Evolutionary conservation across 2,113 vertebrate genomes (phyloP).

Genomic region (Aphelocoma coerulescens): DNA sequence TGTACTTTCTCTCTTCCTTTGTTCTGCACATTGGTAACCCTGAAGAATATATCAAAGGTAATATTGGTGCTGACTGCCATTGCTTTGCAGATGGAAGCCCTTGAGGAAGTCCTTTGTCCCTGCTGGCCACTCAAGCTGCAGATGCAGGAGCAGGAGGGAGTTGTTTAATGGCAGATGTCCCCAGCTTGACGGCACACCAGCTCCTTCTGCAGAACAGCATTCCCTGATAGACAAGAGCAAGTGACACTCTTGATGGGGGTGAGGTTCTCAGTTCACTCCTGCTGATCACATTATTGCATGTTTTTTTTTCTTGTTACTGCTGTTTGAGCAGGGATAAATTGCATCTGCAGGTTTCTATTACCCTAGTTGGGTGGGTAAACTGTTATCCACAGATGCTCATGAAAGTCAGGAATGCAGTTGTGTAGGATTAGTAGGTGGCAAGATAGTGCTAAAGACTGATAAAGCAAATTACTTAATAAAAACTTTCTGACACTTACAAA

Average conservation of each 20-base stretch:
- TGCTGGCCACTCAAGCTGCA: neutral
- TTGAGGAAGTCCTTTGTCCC: neutral
- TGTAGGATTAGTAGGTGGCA: neutral
- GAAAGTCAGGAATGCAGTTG: neutral
- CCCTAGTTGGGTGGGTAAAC: neutral
- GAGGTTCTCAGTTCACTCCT: neutral
- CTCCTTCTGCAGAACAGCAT: neutral
- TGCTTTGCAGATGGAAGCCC: neutral
- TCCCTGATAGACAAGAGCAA: neutral
- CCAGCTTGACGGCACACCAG: neutral
- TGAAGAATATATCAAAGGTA: neutral
- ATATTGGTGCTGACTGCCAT: neutral
- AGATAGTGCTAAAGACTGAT: neutral
- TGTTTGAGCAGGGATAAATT: neutral
- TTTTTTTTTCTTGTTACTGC: neutral
- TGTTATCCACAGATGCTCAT: neutral
- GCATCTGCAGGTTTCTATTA: neutral
- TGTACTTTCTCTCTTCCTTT: neutral
- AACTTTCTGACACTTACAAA: neutral
- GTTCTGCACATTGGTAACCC: neutral
- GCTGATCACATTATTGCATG: neutral
- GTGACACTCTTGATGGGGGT: neutral
- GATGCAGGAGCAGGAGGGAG: neutral
- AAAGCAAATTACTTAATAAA: neutral
- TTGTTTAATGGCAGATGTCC: neutral